Conservation (phyloP, 2,797 vertebrate genomes). For the Scarus forsteni region DNA sequence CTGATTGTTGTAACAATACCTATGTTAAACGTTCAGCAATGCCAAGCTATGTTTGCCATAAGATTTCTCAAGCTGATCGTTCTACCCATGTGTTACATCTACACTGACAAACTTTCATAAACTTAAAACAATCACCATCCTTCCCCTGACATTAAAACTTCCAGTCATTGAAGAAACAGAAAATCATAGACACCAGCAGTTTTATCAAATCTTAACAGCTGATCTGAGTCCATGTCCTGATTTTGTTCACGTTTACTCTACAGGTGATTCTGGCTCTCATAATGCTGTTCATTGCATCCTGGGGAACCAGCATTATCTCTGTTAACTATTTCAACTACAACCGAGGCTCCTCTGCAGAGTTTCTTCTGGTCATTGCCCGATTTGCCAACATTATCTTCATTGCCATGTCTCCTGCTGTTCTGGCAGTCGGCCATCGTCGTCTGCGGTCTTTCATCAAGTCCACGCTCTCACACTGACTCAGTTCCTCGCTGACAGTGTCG, state of each 20-base stretch:
- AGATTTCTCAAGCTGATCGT: too few relatives aligned
- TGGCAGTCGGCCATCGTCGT: slow-evolving; percentile 82
- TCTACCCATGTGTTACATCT: too few relatives aligned
- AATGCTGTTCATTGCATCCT: slow-evolving; percentile 83
- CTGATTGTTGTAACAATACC: too few relatives aligned
- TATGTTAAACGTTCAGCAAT: too few relatives aligned
- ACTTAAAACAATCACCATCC: too few relatives aligned
- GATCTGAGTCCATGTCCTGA: not conserved
- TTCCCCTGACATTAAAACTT: too few relatives aligned
- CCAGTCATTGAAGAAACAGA: not conserved
- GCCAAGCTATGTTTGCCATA: too few relatives aligned
- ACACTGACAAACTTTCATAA: too few relatives aligned
- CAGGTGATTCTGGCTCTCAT: slow-evolving; percentile 87
- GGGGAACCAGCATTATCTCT: slow-evolving; percentile 86
- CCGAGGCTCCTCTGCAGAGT: slow-evolving; percentile 62
- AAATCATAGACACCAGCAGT: not conserved
- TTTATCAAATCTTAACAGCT: not conserved
- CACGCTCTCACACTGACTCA: slow-evolving; percentile 54
- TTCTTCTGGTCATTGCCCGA: slow-evolving; percentile 82
- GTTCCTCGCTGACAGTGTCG: not conserved
- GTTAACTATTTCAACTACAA: slow-evolving; percentile 88
- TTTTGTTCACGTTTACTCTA: slow-evolving; percentile 10
- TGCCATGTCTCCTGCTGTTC: slow-evolving; percentile 81
- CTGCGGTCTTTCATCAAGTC: slow-evolving; percentile 79
- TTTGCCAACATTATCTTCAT: slow-evolving; percentile 85